A percentile compares a stretch with the other conserved stretches of the same genome.
Conservation (phyloP, 2,888 invertebrate genomes). For the Melanostoma mellinum region DNA sequence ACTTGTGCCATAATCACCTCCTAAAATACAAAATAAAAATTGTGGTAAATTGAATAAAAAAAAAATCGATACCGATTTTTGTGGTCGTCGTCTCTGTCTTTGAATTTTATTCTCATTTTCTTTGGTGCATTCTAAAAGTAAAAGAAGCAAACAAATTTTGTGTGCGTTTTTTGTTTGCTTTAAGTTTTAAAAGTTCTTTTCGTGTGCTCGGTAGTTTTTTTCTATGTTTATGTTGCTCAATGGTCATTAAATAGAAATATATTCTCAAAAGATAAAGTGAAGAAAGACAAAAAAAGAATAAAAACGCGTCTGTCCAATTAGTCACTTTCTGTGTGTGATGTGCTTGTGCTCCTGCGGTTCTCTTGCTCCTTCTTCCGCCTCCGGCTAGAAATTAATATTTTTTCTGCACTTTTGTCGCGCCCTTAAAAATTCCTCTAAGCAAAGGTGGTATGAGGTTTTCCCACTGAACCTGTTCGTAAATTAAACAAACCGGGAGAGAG, state of each 20-base stretch:
- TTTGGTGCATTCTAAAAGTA: constrained; percentile 54
- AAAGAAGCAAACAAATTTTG: constrained; percentile 45
- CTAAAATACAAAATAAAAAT: constrained; percentile 32
- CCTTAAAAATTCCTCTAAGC: constrained; percentile 49
- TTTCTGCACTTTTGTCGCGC: constrained; percentile 60
- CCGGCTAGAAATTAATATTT: constrained; percentile 7
- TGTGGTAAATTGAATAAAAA: constrained; percentile 65
- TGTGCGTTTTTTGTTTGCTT: constrained; percentile 32
- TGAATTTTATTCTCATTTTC: constrained; percentile 44
- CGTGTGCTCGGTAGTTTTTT: neutral
- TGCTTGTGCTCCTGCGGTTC: constrained; percentile 33
- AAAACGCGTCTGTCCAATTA: constrained; percentile 58
- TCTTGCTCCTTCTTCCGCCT: constrained; percentile 11
- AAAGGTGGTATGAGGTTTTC: constrained; percentile 18
- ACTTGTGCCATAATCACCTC: constrained; percentile 16
- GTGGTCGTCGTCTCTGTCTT: constrained; percentile 53
- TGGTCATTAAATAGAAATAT: constrained; percentile 54
- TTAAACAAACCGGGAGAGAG: constrained; percentile 29
- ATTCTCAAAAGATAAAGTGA: constrained; percentile 25
- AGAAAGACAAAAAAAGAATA: constrained; percentile 5
- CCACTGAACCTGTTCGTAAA: constrained; percentile 47
- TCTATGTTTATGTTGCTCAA: constrained; percentile 52
- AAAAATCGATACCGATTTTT: constrained; percentile 68
- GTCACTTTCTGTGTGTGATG: constrained; percentile 38
- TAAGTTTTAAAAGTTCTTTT: constrained; percentile 39